Percentiles rank a stretch among this genome's conserved stretches.
phyloP scores from a whole-genome alignment of 2,113 vertebrate genomes.

The Pongo pygmaeus region DNA sequence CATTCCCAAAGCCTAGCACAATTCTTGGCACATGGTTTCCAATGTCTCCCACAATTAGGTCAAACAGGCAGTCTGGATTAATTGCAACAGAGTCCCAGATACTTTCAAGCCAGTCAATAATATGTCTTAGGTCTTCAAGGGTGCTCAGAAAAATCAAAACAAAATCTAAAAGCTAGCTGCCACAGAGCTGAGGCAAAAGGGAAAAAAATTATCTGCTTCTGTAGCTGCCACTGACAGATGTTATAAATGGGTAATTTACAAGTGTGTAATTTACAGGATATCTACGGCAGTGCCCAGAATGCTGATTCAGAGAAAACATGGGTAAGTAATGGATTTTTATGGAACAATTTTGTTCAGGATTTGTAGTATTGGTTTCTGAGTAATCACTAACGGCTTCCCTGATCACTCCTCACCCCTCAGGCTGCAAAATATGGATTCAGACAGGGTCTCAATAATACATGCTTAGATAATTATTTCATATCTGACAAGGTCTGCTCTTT shows the following conservation, averaged over 20 bases:
- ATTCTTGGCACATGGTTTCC: background rate
- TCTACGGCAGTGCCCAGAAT: constrained; percentile 69
- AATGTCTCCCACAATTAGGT: background rate
- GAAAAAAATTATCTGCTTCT: background rate
- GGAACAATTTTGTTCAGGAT: constrained; percentile 73
- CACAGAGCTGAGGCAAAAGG: background rate
- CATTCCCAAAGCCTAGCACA: background rate
- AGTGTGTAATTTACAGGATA: constrained; percentile 77
- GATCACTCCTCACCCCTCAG: background rate
- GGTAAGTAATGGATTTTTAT: constrained; percentile 84
- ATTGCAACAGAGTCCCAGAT: background rate
- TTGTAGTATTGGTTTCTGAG: constrained; percentile 79
- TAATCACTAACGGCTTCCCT: constrained; percentile 66
- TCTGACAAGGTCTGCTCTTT: constrained; percentile 72
- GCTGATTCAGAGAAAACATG: constrained; percentile 80
- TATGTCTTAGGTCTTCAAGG: constrained; percentile 36
- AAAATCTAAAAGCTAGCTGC: constrained; percentile 6
- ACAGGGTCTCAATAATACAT: constrained; percentile 44
- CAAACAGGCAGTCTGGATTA: background rate
- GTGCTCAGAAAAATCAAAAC: constrained; percentile 62
- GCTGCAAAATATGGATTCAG: constrained; percentile 77
- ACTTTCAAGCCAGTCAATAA: background rate
- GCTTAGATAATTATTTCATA: constrained; percentile 79
- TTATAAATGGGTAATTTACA: constrained; percentile 84
- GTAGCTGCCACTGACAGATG: constrained; percentile 71